Base-by-base conservation (phyloP, 2,113 vertebrate species). In the Alectura lathami region DNA sequence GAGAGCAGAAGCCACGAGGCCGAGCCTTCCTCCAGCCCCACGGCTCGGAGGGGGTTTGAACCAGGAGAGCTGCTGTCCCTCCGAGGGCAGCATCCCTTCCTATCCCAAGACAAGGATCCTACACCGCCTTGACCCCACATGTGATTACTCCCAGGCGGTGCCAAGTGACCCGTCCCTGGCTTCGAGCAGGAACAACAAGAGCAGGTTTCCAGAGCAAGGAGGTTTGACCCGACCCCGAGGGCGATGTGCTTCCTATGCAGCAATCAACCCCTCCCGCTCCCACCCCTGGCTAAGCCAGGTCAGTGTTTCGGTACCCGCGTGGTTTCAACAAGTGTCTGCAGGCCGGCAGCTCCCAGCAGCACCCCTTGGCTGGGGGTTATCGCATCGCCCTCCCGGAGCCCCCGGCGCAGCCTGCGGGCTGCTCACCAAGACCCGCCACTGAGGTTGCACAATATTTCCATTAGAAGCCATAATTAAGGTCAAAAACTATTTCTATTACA, bases 401-500 rank as follows among this genome's bases (percentile, higher is more conserved):
- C 56, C 56, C 43, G 17, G 43, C 43, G 43, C 43, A 45, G 43
- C 14, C 43, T 45, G 43, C 43, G 13, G n/a, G 56, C 56, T 82
- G 68, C 89, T 73, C 45, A 86, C 87, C 92, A 91, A 92, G 88
- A 36, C 88, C 92, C 75, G 7, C 88, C 84, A 89, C 93, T 91
- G 92, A 91, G 79, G 64, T n/a, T 89, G 94, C 95, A 92, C 87
- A 91, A 68, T 68, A 32, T 83, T 81, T 93, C 94, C 80, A 88
- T 95, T 97, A 96, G 83, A 97, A 94, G 69, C 89, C 87, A 62
- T 95, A 97, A 97, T 97, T 97, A 97, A 96, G 97, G 95, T 91
- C 90, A 87, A 96, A 96, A 91, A 60, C 76, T 86, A 88, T 95
- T 93, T 96, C 85, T 90, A 73, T 88, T 94, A 86, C 29, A 94